Percentiles rank a stretch among this genome's conserved stretches.
Conservation (phyloP, 2,113 vertebrate genomes). For the Mormoops blainvillei region DNA sequence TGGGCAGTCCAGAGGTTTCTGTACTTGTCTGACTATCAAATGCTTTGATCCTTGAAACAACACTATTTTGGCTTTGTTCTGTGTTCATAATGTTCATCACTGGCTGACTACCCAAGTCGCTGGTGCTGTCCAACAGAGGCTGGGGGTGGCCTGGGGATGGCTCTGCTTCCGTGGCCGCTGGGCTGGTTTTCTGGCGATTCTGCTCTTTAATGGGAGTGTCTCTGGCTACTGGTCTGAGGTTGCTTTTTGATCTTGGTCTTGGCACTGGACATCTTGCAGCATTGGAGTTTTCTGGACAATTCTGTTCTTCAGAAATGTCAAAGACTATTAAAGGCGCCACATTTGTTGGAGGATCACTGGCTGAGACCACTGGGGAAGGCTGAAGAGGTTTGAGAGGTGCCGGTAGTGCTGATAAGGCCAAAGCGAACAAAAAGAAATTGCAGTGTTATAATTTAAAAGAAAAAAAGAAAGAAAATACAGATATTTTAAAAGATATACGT, state of each 20-base stretch:
- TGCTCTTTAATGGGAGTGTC: conserved; percentile 77
- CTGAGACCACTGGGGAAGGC: conserved; percentile 69
- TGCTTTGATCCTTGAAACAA: conserved; percentile 90
- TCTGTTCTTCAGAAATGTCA: conserved; percentile 74
- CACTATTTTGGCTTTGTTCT: conserved; percentile 83
- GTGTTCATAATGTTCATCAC: conserved; percentile 82
- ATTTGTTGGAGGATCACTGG: conserved; percentile 65
- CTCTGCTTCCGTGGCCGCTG: not conserved
- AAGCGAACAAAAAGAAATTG: not conserved
- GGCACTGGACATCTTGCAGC: conserved; percentile 85
- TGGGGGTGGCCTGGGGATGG: conserved; percentile 72
- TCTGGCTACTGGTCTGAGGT: conserved; percentile 79
- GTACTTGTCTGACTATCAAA: conserved; percentile 86
- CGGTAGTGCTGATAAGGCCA: conserved; percentile 77
- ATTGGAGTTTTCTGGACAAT: conserved; percentile 70
- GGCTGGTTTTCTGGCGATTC: conserved; percentile 65
- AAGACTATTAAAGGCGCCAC: conserved; percentile 74
- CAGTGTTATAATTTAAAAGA: not conserved
- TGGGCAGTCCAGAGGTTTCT: conserved; percentile 77
- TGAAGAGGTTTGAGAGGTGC: conserved; percentile 87
- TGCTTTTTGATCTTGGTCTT: conserved; percentile 88
- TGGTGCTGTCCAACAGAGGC: conserved; percentile 78
- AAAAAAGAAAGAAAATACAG: not conserved
- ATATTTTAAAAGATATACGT: not conserved
- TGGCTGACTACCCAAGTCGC: conserved; percentile 64